Base-by-base conservation (phyloP, 1,140 invertebrate species). In the Acarapis woodi region DNA sequence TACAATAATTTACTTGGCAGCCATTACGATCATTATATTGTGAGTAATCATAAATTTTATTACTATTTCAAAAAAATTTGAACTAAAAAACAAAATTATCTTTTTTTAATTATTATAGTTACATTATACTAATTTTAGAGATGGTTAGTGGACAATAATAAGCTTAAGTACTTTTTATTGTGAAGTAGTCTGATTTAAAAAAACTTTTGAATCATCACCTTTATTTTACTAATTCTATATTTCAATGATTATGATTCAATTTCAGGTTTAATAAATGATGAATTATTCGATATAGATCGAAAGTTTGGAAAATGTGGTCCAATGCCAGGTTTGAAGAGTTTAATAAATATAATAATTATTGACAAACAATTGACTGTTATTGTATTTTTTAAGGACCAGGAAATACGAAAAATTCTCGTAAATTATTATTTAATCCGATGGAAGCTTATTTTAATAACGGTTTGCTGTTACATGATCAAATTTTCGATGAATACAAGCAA, bases 21-120 rank as follows among this genome's bases (percentile, higher is more conserved):
- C 5, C 85, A 94, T 56, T 93, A 78, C 50, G 85, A 94, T 57
- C 80, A 87, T 57, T 94, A 94, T 51, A 76, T 78, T 53, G 50
- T 94, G 19, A 63, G 71, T 20, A 93, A 93, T 50, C 62, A 66
- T 36, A 66, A 65, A 47, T 19, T 66, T 68, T 20, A 59, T 62
- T 20, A 75, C 31, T 19, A 30, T 29, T 32, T 24, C 30, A 16
- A 36, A 35, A 15, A n/a, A n/a, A n/a, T n/a, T n/a, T n/a, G n/a
- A n/a, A n/a, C n/a, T n/a, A n/a, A n/a, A n/a, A n/a, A n/a, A n/a
- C n/a, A n/a, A n/a, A n/a, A n/a, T n/a, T n/a, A n/a, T n/a, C n/a
- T n/a, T n/a, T n/a, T n/a, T n/a, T n/a, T n/a, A n/a, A n/a, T n/a
- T n/a, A n/a, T n/a, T n/a, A n/a, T n/a, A n/a, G n/a, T n/a, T n/a